These are phyloP conservation scores for Scaptomyza montana DNA, from an alignment of 1,140 invertebrate species.

Conservation along the genomic window DNA sequence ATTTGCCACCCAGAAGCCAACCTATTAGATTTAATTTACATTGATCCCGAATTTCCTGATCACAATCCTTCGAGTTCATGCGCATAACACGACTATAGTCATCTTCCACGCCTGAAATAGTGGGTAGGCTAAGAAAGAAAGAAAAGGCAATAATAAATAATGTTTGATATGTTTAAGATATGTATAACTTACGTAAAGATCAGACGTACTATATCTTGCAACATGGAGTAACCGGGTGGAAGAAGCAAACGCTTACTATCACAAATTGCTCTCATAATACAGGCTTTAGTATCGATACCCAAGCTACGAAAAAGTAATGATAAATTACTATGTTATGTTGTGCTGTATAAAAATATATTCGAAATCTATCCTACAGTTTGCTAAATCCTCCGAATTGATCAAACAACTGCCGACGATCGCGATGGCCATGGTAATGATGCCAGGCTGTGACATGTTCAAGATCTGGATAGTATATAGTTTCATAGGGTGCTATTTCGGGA, in stretches of 20 bases:
- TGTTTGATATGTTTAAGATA: too few relatives aligned
- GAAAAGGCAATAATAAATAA: too few relatives aligned
- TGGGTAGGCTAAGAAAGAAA: slow-evolving; percentile 57
- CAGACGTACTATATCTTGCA: slow-evolving; percentile 72
- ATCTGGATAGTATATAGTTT: slow-evolving; percentile 47
- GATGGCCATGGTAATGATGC: slow-evolving; percentile 63
- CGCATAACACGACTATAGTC: slow-evolving; percentile 72
- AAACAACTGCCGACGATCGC: slow-evolving; percentile 73
- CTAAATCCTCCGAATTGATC: slow-evolving; percentile 66
- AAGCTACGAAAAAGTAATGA: slow-evolving; percentile 36
- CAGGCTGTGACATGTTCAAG: slow-evolving; percentile 30
- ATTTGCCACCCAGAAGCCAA: slow-evolving; percentile 56
- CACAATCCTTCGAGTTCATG: slow-evolving; percentile 53
- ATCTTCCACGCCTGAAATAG: slow-evolving; percentile 66
- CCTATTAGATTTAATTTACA: slow-evolving; percentile 56
- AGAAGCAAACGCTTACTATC: slow-evolving; percentile 69
- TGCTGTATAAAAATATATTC: not conserved
- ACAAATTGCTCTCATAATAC: slow-evolving; percentile 74
- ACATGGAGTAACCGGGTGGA: slow-evolving; percentile 74
- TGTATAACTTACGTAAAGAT: slow-evolving; percentile 65
- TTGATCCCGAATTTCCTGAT: slow-evolving; percentile 42
- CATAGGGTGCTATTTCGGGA: slow-evolving; percentile 47
- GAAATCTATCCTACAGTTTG: slow-evolving; percentile 52
- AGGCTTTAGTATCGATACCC: slow-evolving; percentile 65
- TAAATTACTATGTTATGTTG: too few relatives aligned